Evolutionary conservation across 2,888 invertebrate genomes (phyloP).

Genomic region (Pyrrhosoma nymphula): DNA sequence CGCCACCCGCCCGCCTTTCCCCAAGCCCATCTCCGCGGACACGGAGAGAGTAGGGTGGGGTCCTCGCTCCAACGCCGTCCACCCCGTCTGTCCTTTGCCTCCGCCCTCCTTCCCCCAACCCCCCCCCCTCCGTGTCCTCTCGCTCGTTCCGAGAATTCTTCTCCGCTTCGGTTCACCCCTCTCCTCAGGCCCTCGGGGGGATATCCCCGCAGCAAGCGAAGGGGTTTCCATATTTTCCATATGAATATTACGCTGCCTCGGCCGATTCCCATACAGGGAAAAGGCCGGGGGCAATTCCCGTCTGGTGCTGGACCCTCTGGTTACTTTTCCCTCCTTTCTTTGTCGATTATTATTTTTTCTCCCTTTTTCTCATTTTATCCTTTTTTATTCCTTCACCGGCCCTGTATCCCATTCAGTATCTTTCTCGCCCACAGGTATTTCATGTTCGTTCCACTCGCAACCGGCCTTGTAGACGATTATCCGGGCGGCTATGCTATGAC

Average conservation of each 20-base stretch:
- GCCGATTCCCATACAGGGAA: background rate
- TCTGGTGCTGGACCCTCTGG: background rate
- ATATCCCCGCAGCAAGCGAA: background rate
- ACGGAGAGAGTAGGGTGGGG: background rate
- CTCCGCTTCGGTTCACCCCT: background rate
- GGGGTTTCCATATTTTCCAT: conserved; percentile 2
- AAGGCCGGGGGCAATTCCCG: background rate
- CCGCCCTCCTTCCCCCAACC: no score
- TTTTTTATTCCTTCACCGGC: background rate
- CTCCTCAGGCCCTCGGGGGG: background rate
- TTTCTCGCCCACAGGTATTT: no score
- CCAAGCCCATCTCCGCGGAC: background rate
- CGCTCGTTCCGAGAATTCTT: background rate
- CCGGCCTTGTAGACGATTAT: background rate
- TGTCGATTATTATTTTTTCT: background rate
- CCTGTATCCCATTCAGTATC: background rate
- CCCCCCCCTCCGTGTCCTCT: background rate
- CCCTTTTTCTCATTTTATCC: background rate
- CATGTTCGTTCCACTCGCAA: background rate
- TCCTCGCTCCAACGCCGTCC: background rate
- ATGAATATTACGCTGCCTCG: conserved; percentile 27
- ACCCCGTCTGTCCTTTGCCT: background rate
- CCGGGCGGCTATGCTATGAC: background rate
- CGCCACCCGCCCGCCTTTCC: background rate
- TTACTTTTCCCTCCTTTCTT: background rate